These are phyloP conservation scores for Phanerotoma sp. DNA, from an alignment of 2,888 invertebrate species.

Conservation along the genomic window DNA sequence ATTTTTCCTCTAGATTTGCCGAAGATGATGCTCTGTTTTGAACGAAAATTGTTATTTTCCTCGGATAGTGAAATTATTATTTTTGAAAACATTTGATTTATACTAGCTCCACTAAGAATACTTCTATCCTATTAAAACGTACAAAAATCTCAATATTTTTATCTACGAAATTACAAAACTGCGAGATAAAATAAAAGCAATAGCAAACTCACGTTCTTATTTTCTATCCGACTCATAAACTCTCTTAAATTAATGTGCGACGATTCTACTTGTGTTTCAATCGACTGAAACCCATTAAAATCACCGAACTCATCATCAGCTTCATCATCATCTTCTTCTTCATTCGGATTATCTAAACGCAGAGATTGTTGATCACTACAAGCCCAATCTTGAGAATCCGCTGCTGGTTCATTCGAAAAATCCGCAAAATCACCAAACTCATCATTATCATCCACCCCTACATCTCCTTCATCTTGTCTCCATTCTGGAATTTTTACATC, in stretches of 20 bases:
- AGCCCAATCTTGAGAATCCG: constrained; percentile 30
- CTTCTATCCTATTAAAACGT: no score
- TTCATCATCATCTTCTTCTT: background rate
- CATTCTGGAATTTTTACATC: background rate
- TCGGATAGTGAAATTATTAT: no score
- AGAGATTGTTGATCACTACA: constrained; percentile 35
- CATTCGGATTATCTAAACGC: constrained; percentile 26
- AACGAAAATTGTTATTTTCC: no score
- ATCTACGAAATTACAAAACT: no score
- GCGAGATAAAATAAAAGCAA: constrained; percentile 20
- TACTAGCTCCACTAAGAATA: no score
- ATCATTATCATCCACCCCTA: constrained; percentile 45
- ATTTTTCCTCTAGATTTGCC: no score
- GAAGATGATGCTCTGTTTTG: no score
- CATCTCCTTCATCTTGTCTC: background rate
- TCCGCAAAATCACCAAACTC: constrained; percentile 59
- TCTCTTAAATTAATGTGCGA: constrained; percentile 45
- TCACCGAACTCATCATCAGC: constrained; percentile 57
- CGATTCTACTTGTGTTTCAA: constrained; percentile 39
- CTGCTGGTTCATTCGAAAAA: constrained; percentile 41
- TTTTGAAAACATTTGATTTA: no score
- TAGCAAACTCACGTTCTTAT: constrained; percentile 49
- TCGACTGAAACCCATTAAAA: constrained; percentile 61
- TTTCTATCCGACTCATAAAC: constrained; percentile 50
- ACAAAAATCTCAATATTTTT: no score